Evolutionary conservation across 2,888 invertebrate genomes (phyloP).

Genomic region (Sinopyrophorus schimmeli): DNA sequence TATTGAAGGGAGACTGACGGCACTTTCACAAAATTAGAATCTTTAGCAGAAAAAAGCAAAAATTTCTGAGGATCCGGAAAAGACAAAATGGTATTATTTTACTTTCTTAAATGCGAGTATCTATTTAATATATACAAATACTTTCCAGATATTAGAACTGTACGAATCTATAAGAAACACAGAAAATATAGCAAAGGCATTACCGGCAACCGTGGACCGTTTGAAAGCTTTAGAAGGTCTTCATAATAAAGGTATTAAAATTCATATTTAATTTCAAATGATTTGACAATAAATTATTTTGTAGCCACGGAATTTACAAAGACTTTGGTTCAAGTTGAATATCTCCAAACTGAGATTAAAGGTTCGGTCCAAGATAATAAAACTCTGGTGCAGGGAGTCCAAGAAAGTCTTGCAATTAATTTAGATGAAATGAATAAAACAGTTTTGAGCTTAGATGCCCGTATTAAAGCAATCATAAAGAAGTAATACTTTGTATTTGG

Average conservation of each 20-base stretch:
- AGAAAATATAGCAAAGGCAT: slow-evolving; percentile 76
- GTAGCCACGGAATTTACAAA: slow-evolving; percentile 87
- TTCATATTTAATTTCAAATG: slow-evolving; percentile 4
- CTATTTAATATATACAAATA: not conserved
- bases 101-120: not conserved
- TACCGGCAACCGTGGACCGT: slow-evolving; percentile 80
- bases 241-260: slow-evolving; percentile 80
- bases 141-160: slow-evolving; percentile 75
- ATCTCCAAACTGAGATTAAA: slow-evolving; percentile 72
- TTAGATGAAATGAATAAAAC: slow-evolving; percentile 77
- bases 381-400: slow-evolving; percentile 74
- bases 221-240: slow-evolving; percentile 84
- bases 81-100: slow-evolving; percentile 55
- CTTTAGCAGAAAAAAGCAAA: slow-evolving; percentile 63
- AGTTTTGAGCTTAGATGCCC: slow-evolving; percentile 72
- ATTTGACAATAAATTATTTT: slow-evolving; percentile 37
- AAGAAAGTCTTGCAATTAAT: slow-evolving; percentile 79
- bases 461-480: slow-evolving; percentile 66
- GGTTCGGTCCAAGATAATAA: slow-evolving; percentile 78
- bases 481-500: slow-evolving; percentile 44
- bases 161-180: slow-evolving; percentile 87
- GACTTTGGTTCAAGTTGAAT: slow-evolving; percentile 79
- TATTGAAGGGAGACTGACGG: slow-evolving; percentile 78
- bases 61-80: slow-evolving; percentile 62
- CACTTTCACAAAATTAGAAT: slow-evolving; percentile 76